Evolutionary conservation across 1,140 invertebrate species (phyloP).

Genomic region (Caenorhabditis tropicalis): DNA sequence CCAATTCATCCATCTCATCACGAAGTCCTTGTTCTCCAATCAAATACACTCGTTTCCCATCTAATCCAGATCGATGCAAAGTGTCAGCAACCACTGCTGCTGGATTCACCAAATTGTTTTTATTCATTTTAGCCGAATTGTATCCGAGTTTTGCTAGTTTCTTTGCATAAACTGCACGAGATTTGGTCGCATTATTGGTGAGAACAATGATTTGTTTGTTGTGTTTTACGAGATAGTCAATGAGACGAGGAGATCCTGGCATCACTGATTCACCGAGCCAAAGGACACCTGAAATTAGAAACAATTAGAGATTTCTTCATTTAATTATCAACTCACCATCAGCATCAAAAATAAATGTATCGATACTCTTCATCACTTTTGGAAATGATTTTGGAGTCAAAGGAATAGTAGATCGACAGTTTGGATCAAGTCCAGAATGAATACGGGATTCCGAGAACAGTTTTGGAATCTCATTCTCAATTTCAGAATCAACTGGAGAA

Average conservation of each 20-base stretch:
- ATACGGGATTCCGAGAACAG: neutral
- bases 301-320: neutral
- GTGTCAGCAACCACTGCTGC: conserved; percentile 67
- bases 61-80: conserved; percentile 59
- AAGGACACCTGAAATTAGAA: conserved; percentile 60
- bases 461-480: conserved; percentile 11
- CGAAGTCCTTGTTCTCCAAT: conserved; percentile 72
- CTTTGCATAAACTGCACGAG: conserved; percentile 66
- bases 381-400: conserved; percentile 51
- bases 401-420: conserved; percentile 16
- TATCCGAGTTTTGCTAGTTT: conserved; percentile 66
- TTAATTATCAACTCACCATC: conserved; percentile 60
- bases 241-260: conserved; percentile 62
- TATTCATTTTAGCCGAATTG: conserved; percentile 31
- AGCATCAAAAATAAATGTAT: conserved; percentile 71
- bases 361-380: conserved; percentile 61
- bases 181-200: conserved; percentile 69
- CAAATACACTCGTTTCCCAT: conserved; percentile 66
- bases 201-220: conserved; percentile 65
- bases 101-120: conserved; percentile 64
- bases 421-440: neutral
- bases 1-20: conserved; percentile 70
- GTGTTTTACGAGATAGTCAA: conserved; percentile 57
- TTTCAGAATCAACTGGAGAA: neutral
- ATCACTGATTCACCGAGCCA: conserved; percentile 67